These are phyloP conservation scores for Stenotaenia linearis DNA, from an alignment of 2,888 invertebrate species.

Conservation along the genomic window DNA sequence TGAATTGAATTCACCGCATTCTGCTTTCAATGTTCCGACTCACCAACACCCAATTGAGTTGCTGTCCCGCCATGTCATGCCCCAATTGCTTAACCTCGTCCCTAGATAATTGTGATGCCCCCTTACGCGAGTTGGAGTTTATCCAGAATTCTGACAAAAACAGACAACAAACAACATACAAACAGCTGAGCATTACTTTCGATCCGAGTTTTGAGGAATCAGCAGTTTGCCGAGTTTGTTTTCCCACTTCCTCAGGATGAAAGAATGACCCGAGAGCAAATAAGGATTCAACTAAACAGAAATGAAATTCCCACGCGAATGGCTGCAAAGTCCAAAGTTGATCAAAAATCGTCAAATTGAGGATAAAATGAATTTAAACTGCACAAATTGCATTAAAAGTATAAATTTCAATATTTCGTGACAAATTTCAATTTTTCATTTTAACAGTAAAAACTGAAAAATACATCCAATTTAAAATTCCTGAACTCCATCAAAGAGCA, in stretches of 20 bases:
- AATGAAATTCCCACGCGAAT: background rate
- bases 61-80: background rate
- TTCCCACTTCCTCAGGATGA: background rate
- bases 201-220: background rate
- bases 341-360: too few relatives aligned
- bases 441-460: too few relatives aligned
- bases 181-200: background rate
- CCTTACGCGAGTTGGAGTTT: background rate
- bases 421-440: too few relatives aligned
- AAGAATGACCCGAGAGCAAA: background rate
- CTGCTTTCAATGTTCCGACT: slow-evolving; percentile 9
- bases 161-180: background rate
- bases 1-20: slow-evolving; percentile 1
- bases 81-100: slow-evolving; percentile 9
- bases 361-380: too few relatives aligned
- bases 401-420: too few relatives aligned
- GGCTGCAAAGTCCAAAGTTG: background rate
- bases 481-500: too few relatives aligned
- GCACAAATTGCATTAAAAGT: too few relatives aligned
- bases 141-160: background rate
- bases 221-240: background rate
- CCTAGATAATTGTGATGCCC: background rate
- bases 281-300: background rate
- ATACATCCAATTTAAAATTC: too few relatives aligned
- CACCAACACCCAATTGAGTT: slow-evolving; percentile 9